Conservation (phyloP, 2,113 vertebrate species). For the Apteryx mantelli region DNA sequence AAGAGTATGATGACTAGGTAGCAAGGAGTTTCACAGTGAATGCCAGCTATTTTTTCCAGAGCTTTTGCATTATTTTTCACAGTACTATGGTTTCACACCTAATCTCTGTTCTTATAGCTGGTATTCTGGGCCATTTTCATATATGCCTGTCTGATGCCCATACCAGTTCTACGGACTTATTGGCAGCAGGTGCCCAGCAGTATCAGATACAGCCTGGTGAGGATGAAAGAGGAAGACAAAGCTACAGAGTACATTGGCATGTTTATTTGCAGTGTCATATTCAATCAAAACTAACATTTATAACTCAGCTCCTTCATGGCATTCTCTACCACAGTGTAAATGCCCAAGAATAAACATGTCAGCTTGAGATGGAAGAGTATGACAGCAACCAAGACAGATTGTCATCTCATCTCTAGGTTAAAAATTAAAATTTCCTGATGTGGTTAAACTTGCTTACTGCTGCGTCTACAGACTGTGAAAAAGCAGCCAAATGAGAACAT, state of each 20-base stretch:
- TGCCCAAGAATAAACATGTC: slow-evolving; percentile 63
- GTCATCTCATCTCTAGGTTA: slow-evolving; percentile 40
- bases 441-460: slow-evolving; percentile 28
- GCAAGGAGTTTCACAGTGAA: background rate
- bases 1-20: background rate
- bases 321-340: slow-evolving; percentile 47
- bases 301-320: slow-evolving; percentile 25
- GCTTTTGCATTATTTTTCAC: background rate
- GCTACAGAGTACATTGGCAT: background rate
- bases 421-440: slow-evolving; percentile 51
- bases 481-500: slow-evolving; percentile 1
- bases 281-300: slow-evolving; percentile 67
- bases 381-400: slow-evolving; percentile 31
- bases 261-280: slow-evolving; percentile 72
- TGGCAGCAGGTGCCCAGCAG: background rate
- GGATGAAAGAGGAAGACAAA: background rate
- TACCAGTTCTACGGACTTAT: background rate
- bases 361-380: slow-evolving; percentile 45
- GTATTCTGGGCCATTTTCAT: background rate
- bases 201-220: background rate
- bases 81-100: background rate
- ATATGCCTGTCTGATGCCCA: background rate
- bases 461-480: background rate
- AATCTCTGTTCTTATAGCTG: background rate
- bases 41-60: background rate